Evolutionary conservation across 1,140 invertebrate genomes (phyloP), one percentile per base, ranked within the genome.

Genomic region (Drosophila sturtevanti): DNA sequence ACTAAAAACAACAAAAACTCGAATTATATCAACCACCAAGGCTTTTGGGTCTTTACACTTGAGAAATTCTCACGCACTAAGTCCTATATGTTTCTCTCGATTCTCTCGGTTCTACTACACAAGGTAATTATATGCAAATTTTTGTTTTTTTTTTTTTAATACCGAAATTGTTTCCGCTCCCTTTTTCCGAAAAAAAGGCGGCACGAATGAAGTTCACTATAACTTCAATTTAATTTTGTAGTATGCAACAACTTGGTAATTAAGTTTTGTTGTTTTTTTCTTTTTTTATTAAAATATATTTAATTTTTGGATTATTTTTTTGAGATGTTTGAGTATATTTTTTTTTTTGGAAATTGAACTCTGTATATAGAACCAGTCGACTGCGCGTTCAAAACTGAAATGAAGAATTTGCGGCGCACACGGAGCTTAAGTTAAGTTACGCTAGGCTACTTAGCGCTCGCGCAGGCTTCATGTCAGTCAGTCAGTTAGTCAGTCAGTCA

Each of bases 371-470:
- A 89, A 79, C 90, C 81, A 79, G 61, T 90, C 82, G 77, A 82
- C 68, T 79, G 68, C 80, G 76, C 90, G 90, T 76, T 90, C 73
- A 58, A 74, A 90, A 76, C 84, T 69, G 80, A 91, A 91, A 78
- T 91, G 90, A 91, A 87, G 84, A 85, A 85, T 85, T 85, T 89
- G 61, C 72, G 68, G 76, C 73, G 60, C 62, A 87, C 82, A 79
- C 79, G 69, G 77, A 85, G 77, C 78, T 91, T 91, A 91, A 91
- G 80, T 91, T 90, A 70, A 65, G 62, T 51, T 41, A 68, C 72
- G 61, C 54, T 63, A 63, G 61, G 76, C 67, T 77, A 79, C 79
- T 82, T 68, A 66, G 79, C 60, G 63, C 72, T 77, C 64, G 72
- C 76, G 81, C 84, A 79, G 66, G 66, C 48, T 55, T 61, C 72